Evolutionary conservation across 2,888 invertebrate genomes (phyloP).

Genomic region (Parnassius mnemosyne): DNA sequence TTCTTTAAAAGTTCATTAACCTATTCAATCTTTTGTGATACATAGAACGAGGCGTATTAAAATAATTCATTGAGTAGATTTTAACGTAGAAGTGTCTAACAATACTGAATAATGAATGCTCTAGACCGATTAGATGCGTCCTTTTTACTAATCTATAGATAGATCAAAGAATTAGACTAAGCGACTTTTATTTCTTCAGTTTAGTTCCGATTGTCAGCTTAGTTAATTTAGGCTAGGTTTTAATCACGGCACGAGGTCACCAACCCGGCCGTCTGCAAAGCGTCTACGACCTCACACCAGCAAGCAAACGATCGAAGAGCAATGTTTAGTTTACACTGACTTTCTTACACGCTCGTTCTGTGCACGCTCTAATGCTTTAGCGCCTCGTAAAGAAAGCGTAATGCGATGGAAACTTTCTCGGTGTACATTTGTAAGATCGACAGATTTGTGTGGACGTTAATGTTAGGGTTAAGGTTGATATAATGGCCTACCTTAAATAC

Average conservation of each 20-base stretch:
- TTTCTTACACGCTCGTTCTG: slow-evolving; percentile 31
- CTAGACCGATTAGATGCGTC: neutral
- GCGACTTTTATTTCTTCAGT: slow-evolving; percentile 1
- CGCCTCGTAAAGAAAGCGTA: slow-evolving; percentile 39
- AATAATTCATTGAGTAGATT: too few species aligned
- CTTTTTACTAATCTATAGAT: neutral
- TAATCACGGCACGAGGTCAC: slow-evolving; percentile 55
- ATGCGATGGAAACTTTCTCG: slow-evolving; percentile 35
- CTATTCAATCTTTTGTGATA: too few species aligned
- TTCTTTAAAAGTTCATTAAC: too few species aligned
- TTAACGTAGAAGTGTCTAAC: too few species aligned
- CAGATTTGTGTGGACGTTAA: slow-evolving; percentile 9
- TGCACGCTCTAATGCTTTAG: slow-evolving; percentile 27
- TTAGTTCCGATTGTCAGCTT: neutral
- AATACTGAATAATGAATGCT: neutral
- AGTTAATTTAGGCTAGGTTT: slow-evolving; percentile 26
- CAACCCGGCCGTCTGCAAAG: slow-evolving; percentile 56
- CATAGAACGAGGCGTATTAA: too few species aligned
- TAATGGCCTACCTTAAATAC: slow-evolving; percentile 14
- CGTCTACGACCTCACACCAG: slow-evolving; percentile 53
- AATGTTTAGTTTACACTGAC: slow-evolving; percentile 47
- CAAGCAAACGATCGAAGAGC: slow-evolving; percentile 27
- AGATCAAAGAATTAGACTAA: neutral
- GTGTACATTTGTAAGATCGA: slow-evolving; percentile 4
- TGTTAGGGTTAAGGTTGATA: slow-evolving; percentile 7